phyloP scores from a whole-genome alignment of 2,888 invertebrate genomes.

The Nymphalis c-album region DNA sequence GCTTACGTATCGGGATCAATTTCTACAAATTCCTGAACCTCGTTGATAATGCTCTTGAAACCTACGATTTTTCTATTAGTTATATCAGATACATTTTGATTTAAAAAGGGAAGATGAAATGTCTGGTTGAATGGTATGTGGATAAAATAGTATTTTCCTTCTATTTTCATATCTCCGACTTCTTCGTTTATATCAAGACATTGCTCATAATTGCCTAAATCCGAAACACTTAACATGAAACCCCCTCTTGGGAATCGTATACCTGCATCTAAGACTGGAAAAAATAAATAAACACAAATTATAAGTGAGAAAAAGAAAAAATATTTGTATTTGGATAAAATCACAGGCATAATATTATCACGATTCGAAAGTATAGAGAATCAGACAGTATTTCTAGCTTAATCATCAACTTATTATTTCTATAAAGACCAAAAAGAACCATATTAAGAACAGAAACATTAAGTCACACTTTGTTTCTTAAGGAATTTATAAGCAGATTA shows the following conservation, averaged over 20 bases:
- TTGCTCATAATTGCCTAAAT: constrained; percentile 54
- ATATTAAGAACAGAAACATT: no score
- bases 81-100: constrained; percentile 8
- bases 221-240: constrained; percentile 43
- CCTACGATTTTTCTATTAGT: constrained; percentile 21
- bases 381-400: no score
- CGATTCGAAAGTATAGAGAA: no score
- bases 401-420: no score
- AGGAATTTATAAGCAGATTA: no score
- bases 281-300: constrained; percentile 15
- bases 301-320: not conserved
- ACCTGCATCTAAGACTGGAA: constrained; percentile 52
- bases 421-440: no score
- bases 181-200: constrained; percentile 48
- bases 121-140: constrained; percentile 45
- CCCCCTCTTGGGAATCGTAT: constrained; percentile 50
- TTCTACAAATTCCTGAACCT: not conserved
- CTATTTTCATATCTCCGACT: constrained; percentile 39
- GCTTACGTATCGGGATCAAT: constrained; percentile 19
- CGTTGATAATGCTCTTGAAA: not conserved
- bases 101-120: constrained; percentile 35
- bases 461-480: no score
- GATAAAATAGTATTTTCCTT: constrained; percentile 59
- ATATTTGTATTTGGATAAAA: no score
- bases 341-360: no score